phyloP scores from a whole-genome alignment of 2,113 vertebrate genomes.

The Tychaedon coryphoeus region DNA sequence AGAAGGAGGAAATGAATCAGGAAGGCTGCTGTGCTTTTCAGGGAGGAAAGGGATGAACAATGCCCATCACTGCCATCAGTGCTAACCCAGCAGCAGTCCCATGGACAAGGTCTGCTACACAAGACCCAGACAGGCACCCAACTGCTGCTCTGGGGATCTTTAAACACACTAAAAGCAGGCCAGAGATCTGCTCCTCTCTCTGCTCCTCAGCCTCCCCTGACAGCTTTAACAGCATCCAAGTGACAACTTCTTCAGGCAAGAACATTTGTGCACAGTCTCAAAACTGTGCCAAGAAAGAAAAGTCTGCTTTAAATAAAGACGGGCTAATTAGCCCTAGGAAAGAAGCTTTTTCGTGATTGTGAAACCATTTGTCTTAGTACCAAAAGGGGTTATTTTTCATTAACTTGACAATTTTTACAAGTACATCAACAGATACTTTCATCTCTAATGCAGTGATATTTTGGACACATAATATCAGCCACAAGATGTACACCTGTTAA shows the following conservation, averaged over 20 bases:
- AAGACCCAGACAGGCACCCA: background rate
- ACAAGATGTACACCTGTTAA: background rate
- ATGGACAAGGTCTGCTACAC: accelerated
- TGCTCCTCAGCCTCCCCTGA: background rate
- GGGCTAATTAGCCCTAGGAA: background rate
- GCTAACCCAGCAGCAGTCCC: background rate
- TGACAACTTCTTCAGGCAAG: background rate
- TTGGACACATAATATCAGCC: background rate
- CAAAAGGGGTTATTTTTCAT: background rate
- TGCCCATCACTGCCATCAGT: accelerated
- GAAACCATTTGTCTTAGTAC: background rate
- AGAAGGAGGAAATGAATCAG: background rate
- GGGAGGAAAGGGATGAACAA: background rate
- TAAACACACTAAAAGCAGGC: background rate
- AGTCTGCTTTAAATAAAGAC: background rate
- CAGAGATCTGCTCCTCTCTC: background rate
- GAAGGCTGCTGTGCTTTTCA: background rate
- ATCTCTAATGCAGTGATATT: background rate
- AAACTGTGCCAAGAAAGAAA: background rate
- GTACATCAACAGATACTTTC: background rate
- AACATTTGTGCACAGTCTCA: background rate
- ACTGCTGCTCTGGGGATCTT: accelerated
- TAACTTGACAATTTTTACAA: background rate
- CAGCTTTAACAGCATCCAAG: background rate
- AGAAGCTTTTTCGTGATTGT: background rate